Base-by-base conservation (phyloP, 2,888 invertebrate genomes). In the Glaucopsyche alexis region DNA sequence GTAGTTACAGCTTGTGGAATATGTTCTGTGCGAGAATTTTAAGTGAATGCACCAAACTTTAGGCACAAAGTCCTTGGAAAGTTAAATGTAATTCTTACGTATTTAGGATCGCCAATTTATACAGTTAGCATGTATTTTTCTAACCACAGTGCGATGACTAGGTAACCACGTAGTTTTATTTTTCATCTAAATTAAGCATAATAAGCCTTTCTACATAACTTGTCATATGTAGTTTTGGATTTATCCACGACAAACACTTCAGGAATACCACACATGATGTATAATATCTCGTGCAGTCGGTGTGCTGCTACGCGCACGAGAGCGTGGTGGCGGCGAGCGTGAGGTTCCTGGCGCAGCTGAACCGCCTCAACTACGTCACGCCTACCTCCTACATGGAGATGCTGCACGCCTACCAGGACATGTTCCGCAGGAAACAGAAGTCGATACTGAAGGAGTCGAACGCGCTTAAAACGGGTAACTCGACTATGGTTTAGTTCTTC, bases 351-450 rank as follows among this genome's bases (percentile, higher is more conserved):
- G 84, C 88, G 0, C 96, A 96, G 83, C 94, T 97, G 83, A 93
- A 90, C 72, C 94, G 98, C 0, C 94, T 96, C 79, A 97, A 97
- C 84, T 98, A 98, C 85, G 97, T 98, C 13, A 98, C 98, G 0
- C 98, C 98, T 0, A 97, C 97, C 74, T 97, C 97, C 0, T 98
- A 97, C 84, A 94, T 98, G 81, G 97, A 97, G 85, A 93, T 98
- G 81, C 94, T 98, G 14, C 94, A 95, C 42, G 96, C 96, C 14
- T 98, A 97, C 84, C 95, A 96, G 0, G 94, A 94, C 0, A 94
- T 98, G 77, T 95, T 97, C 81, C 94, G 91, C 50, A 95, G 94
- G 80, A 97, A 97, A 80, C 95, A 95, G 80, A 87, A 86, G 0
- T 90, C 91, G 4, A 90, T 95, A 55, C 82, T 91, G 1, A 86